These are phyloP conservation scores for Chesias legatella DNA, from an alignment of 2,888 invertebrate species.

Conservation along the genomic window DNA sequence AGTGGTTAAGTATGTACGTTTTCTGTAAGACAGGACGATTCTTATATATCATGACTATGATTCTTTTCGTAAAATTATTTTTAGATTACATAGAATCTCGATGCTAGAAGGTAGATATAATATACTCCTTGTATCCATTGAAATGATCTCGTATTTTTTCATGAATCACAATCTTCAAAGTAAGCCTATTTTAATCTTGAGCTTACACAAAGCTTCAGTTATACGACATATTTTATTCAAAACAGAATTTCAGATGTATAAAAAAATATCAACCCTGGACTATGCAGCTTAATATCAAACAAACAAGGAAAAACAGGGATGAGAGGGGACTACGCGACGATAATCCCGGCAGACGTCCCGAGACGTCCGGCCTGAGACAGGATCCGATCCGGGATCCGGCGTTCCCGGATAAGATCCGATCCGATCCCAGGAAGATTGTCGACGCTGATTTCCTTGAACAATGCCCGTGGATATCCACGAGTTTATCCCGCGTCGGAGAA, in stretches of 20 bases:
- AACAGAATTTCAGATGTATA: background rate
- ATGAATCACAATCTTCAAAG: too few species aligned
- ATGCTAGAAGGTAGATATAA: too few species aligned
- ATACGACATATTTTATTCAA: conserved; percentile 5
- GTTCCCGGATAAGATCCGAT: conserved; percentile 47
- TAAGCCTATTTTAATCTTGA: background rate
- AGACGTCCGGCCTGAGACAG: conserved; percentile 53
- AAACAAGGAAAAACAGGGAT: conserved; percentile 51
- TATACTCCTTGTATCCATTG: too few species aligned
- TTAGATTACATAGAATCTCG: too few species aligned
- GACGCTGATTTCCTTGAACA: conserved; percentile 62
- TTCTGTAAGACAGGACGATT: too few species aligned
- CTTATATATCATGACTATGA: too few species aligned
- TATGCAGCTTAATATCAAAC: conserved; percentile 26
- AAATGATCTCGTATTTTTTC: too few species aligned
- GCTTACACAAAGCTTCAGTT: background rate
- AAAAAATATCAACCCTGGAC: conserved; percentile 1
- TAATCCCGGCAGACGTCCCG: conserved; percentile 64
- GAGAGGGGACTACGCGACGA: conserved; percentile 52
- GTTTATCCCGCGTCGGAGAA: conserved; percentile 47
- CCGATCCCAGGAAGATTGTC: conserved; percentile 58
- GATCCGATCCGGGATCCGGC: conserved; percentile 47
- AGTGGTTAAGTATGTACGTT: too few species aligned
- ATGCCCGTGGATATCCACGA: conserved; percentile 45
- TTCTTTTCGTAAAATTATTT: too few species aligned